Percentiles rank a stretch among this genome's conserved stretches.
These are phyloP conservation scores for Homarus americanus DNA, from an alignment of 1,140 invertebrate species.

Conservation along the genomic window DNA sequence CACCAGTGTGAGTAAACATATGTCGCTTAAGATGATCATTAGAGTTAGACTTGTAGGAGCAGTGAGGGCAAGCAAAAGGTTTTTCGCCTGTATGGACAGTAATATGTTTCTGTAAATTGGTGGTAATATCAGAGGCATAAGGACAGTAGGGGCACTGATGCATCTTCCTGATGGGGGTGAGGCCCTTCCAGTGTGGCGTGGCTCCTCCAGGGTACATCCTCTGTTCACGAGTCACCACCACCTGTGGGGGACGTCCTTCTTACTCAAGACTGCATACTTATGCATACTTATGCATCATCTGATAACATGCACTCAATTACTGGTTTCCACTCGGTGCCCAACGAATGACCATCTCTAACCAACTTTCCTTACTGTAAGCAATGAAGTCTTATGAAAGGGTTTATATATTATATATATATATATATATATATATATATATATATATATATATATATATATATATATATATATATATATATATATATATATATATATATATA, in stretches of 20 bases:
- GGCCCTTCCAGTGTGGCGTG: neutral
- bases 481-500: slow-evolving; percentile 12
- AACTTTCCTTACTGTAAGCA: too few relatives aligned
- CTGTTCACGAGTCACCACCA: neutral
- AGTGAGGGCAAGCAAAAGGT: slow-evolving; percentile 43
- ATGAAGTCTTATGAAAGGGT: neutral
- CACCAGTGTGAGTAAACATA: slow-evolving; percentile 22
- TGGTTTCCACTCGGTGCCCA: too few relatives aligned
- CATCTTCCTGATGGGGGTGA: slow-evolving; percentile 31
- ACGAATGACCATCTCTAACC: too few relatives aligned
- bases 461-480: slow-evolving; percentile 9
- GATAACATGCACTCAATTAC: too few relatives aligned
- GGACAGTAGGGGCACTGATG: slow-evolving; percentile 55
- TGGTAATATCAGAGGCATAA: slow-evolving; percentile 45
- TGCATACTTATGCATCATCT: too few relatives aligned
- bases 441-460: slow-evolving; percentile 37
- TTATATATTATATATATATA: slow-evolving; percentile 28
- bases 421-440: slow-evolving; percentile 48
- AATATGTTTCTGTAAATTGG: slow-evolving; percentile 45
- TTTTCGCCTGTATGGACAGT: slow-evolving; percentile 39
- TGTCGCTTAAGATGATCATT: slow-evolving; percentile 43
- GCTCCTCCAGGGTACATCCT: slow-evolving; percentile 4
- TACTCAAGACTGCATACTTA: slow-evolving; percentile 12
- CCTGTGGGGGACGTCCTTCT: slow-evolving; percentile 26
- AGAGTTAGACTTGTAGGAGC: slow-evolving; percentile 36